Evolutionary conservation across 2,888 invertebrate species (phyloP).

Genomic region (Steinernema hermaphroditum): DNA sequence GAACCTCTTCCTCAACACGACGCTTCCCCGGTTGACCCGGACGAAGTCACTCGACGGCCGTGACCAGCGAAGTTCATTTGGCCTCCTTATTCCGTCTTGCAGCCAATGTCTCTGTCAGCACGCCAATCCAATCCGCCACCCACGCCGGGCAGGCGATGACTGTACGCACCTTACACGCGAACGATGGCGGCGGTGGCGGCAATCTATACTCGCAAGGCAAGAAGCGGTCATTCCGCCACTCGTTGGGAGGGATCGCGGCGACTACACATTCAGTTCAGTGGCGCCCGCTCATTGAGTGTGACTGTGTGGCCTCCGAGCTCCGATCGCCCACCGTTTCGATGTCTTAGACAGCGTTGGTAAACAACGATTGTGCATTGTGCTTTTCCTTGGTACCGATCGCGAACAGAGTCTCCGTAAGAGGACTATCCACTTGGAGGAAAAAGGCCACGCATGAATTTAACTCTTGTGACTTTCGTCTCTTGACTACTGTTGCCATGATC

Average conservation of each 20-base stretch:
- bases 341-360: conserved; percentile 15
- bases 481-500: too few species aligned
- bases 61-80: neutral
- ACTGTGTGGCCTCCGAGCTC: conserved; percentile 24
- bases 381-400: neutral
- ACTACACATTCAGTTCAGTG: conserved; percentile 9
- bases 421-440: too few species aligned
- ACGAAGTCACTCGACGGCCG: neutral
- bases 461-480: too few species aligned
- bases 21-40: conserved; percentile 2
- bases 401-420: too few species aligned
- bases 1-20: conserved; percentile 4
- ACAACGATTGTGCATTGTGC: neutral
- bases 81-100: conserved; percentile 15
- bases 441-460: too few species aligned
- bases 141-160: conserved; percentile 16
- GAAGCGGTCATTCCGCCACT: conserved; percentile 26
- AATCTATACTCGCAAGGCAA: conserved; percentile 21
- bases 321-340: conserved; percentile 22
- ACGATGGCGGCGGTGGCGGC: conserved; percentile 20
- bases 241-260: neutral
- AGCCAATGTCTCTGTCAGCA: conserved; percentile 4
- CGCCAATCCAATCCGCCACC: conserved; percentile 3
- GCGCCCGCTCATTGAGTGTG: conserved; percentile 23
- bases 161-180: conserved; percentile 28